Base-by-base conservation (phyloP, 2,797 vertebrate genomes). In the Rhincodon typus region DNA sequence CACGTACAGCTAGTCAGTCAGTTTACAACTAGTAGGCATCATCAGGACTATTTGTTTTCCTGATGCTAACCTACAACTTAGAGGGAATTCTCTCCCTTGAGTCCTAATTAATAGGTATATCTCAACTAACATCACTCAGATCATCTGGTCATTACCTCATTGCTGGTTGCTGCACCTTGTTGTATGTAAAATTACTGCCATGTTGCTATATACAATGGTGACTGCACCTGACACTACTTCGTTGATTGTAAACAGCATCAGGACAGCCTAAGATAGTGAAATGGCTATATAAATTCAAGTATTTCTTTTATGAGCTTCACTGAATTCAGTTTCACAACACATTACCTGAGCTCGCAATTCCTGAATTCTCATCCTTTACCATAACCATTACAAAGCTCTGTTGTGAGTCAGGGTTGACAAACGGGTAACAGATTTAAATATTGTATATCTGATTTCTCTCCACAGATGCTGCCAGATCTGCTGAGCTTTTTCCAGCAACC, bases 291-390 rank as follows among this genome's bases (percentile, higher is more conserved):
- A 50, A 86, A 50, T 86, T 7, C 17, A 86, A 86, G 77, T 79
- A 15, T 79, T 79, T 79, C 34, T n/a, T 79, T 79, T 38, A 38
- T 13, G 34, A 79, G n/a, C 34, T 79, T 79, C n/a, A 79, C 12
- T 79, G n/a, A 79, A 79, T 79, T 79, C 77, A n/a, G n/a, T 77
- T 77, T 77, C 74, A 77, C 74, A 77, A 77, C 74, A n/a, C n/a
- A n/a, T 30, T n/a, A 12, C n/a, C n/a, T 17, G 77, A 79, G 77
- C 8, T 79, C n/a, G 17, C 77, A 38, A 38, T 17, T n/a, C 15
- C 77, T 3, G 27, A n/a, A 15, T 79, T n/a, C n/a, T n/a, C 34
- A 15, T 79, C 34, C 77, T n/a, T 0, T 17, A 79, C 34, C 3
- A 79, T 17, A 79, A 38, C 23, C 74, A 77, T 77, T n/a, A 77